Base-by-base conservation (phyloP, 2,888 invertebrate genomes). In the Drosophila peninsularis region DNA sequence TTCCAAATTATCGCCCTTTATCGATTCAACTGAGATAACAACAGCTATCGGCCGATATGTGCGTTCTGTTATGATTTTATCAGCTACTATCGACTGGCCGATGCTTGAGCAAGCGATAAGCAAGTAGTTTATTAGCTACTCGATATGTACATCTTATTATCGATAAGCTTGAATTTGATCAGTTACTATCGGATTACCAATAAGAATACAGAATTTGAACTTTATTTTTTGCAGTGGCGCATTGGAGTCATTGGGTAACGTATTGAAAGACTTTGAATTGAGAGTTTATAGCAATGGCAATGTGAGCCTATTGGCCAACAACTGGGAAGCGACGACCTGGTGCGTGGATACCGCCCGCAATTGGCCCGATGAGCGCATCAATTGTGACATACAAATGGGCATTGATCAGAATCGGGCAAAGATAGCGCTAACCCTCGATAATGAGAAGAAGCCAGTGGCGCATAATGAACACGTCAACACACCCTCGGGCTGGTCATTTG, bases 321-420 rank as follows among this genome's bases (percentile, higher is more conserved):
- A 92, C 61, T 77, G 86, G 2, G 85, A 89, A 52, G 37, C 90
- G 10, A 75, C 72, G 19, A 90, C 89, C 3, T 92, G 92, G 92
- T 92, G 92, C 56, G 75, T 86, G 32, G 89, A 92, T 67, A 74
- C 72, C 0, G 75, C 81, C 19, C 69, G 73, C 14, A 88, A 91
- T 73, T 92, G 92, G 92, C 92, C 92, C 21, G 83, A 85, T 42
- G 92, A 92, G 62, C 80, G 79, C 14, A 68, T 90, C 13, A 69
- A 72, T 7, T 92, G 92, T 55, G 86, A 87, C n/a, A 79, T 92
- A 5, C 62, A 82, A 11, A 42, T 92, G 41, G 90, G 90, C 17
- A 47, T 91, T n/a, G 68, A 75, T 24, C 56, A 74, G 42, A 69
- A 62, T 27, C 68, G 54, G 39, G 57, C 41, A 1, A 68, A 14